phyloP scores from a whole-genome alignment of 2,888 invertebrate species.

The Agriopis marginaria region DNA sequence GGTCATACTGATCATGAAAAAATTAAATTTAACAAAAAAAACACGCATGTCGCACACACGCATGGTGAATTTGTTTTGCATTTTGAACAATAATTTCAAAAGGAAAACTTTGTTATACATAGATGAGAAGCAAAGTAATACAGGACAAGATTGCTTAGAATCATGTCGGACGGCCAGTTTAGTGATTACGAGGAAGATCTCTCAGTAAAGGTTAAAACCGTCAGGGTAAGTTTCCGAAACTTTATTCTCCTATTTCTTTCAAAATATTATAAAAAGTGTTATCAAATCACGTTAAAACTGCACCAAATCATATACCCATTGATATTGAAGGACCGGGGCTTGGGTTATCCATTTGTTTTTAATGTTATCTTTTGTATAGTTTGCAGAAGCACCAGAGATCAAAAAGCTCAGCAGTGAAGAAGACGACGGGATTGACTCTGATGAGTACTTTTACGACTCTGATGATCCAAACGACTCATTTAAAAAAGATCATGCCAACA shows the following conservation, averaged over 20 bases:
- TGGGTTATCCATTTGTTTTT: not conserved
- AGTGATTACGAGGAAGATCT: constrained; percentile 79
- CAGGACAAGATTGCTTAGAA: constrained; percentile 1
- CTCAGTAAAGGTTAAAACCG: constrained; percentile 71
- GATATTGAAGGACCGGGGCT: not conserved
- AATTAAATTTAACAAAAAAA: too few relatives aligned
- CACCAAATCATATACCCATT: not conserved
- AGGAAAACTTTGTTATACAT: not conserved
- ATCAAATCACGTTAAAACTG: not conserved
- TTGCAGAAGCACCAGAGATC: constrained; percentile 69
- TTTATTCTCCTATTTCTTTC: not conserved
- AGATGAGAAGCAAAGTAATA: not conserved
- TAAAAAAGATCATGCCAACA: constrained; percentile 73
- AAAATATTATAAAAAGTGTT: not conserved
- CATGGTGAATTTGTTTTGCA: not conserved
- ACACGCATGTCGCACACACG: not conserved
- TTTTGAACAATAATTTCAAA: not conserved
- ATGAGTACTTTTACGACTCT: constrained; percentile 77
- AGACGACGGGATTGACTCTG: constrained; percentile 71
- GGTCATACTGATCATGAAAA: too few relatives aligned
- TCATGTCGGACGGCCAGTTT: constrained; percentile 71
- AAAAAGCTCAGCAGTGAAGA: constrained; percentile 63
- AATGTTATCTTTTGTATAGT: constrained; percentile 53
- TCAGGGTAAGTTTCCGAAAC: constrained; percentile 65
- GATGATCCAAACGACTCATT: constrained; percentile 64